Conservation (phyloP, 2,113 vertebrate genomes). For the Sapayoa aenigma region DNA sequence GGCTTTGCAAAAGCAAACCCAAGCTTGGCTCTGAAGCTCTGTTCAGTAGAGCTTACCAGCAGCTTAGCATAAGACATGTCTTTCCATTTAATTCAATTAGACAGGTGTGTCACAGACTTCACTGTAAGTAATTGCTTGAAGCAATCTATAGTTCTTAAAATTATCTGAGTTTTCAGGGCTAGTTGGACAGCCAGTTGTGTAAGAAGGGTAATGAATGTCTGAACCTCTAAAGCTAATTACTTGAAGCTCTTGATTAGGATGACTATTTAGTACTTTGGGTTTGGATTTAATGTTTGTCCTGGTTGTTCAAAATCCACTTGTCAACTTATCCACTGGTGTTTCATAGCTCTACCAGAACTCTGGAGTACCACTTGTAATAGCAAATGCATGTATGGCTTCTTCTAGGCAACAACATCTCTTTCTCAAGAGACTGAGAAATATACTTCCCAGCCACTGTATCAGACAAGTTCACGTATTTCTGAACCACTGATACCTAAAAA, state of each 20-base stretch:
- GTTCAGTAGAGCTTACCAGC: background rate
- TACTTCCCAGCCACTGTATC: slow-evolving; percentile 68
- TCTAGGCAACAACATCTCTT: slow-evolving; percentile 11
- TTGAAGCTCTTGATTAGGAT: background rate
- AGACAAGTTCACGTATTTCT: slow-evolving; percentile 27
- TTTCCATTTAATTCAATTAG: background rate
- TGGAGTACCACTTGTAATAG: background rate
- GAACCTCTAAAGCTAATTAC: background rate
- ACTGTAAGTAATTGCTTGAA: background rate
- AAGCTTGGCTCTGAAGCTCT: background rate
- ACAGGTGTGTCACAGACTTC: background rate
- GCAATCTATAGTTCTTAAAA: background rate
- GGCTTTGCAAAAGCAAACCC: background rate
- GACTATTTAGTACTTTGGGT: background rate
- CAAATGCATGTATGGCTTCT: background rate
- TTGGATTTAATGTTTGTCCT: background rate
- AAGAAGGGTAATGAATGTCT: background rate
- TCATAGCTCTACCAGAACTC: background rate
- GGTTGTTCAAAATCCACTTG: background rate
- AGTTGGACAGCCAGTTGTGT: background rate
- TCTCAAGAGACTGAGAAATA: slow-evolving; percentile 67
- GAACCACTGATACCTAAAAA: slow-evolving; percentile 61
- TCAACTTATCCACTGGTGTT: background rate
- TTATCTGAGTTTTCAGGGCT: background rate
- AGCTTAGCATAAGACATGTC: background rate